Percentiles rank a stretch among this genome's conserved stretches.
phyloP scores from a whole-genome alignment of 2,113 vertebrate genomes.

The Meles meles region DNA sequence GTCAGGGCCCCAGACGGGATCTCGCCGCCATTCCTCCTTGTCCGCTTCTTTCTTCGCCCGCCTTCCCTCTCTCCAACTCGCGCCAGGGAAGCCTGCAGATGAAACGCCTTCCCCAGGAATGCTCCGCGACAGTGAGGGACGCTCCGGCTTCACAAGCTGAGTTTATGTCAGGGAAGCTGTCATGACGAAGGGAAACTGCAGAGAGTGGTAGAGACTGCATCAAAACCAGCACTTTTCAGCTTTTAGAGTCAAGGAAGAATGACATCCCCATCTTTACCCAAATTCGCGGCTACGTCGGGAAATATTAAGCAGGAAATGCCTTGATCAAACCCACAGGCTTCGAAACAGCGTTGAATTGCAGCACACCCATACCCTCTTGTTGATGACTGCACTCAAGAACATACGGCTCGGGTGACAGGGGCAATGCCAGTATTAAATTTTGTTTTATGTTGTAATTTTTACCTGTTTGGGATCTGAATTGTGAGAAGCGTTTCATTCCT shows the following conservation, averaged over 20 bases:
- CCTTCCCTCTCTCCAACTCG: neutral
- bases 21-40: neutral
- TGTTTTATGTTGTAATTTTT: conserved; percentile 72
- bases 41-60: neutral
- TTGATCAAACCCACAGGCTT: neutral
- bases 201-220: neutral
- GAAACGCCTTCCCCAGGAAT: neutral
- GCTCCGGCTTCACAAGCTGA: neutral
- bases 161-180: conserved; percentile 14
- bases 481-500: conserved; percentile 69
- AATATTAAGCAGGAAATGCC: neutral
- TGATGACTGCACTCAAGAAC: conserved; percentile 43
- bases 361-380: neutral
- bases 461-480: conserved; percentile 70
- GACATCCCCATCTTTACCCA: neutral
- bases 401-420: conserved; percentile 55
- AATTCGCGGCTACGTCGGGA: conserved; percentile 1
- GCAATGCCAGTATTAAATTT: conserved; percentile 55
- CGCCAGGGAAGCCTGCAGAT: neutral
- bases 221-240: neutral
- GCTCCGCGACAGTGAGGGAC: neutral
- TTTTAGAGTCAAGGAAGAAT: conserved; percentile 7
- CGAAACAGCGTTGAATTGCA: conserved; percentile 49
- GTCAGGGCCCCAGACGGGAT: neutral
- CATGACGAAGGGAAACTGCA: neutral